phyloP scores from a whole-genome alignment of 64 coral and sea anemone genomes.

The Stichodactyla helianthus region DNA sequence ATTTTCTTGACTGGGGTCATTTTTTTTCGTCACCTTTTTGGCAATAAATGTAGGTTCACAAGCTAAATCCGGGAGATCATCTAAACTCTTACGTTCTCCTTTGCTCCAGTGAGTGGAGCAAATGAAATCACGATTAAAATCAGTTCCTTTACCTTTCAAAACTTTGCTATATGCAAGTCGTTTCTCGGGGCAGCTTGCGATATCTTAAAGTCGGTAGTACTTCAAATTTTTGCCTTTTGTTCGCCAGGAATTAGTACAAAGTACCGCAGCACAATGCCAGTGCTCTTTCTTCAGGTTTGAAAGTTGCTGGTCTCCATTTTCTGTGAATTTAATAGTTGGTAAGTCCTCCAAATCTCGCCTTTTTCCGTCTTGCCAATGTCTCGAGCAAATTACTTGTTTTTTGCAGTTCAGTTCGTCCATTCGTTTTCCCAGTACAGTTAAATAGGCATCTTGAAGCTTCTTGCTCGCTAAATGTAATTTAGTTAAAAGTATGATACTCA shows the following conservation, averaged over 20 bases:
- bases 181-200: slow-evolving; percentile 46
- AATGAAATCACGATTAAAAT: slow-evolving; percentile 39
- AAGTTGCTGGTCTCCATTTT: slow-evolving; percentile 20
- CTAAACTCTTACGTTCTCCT: slow-evolving; percentile 40
- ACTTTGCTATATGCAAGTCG: slow-evolving; percentile 50
- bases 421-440: slow-evolving; percentile 31
- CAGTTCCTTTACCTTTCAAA: slow-evolving; percentile 49
- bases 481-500: slow-evolving; percentile 35
- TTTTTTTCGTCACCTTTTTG: slow-evolving; percentile 42
- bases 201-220: slow-evolving; percentile 62
- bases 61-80: slow-evolving; percentile 57
- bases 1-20: slow-evolving; percentile 46
- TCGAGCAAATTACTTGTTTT: slow-evolving; percentile 66
- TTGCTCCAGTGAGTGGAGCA: slow-evolving; percentile 52
- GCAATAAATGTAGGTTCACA: slow-evolving; percentile 37
- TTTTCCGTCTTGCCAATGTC: slow-evolving; percentile 44
- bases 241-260: slow-evolving; percentile 63
- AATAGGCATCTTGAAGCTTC: slow-evolving; percentile 40
- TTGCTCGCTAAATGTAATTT: slow-evolving; percentile 37
- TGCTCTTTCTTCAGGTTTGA: slow-evolving; percentile 49
- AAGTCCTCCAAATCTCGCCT: slow-evolving; percentile 46
- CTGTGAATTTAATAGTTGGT: slow-evolving; percentile 58
- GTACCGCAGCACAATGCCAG: slow-evolving; percentile 65
- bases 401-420: slow-evolving; percentile 52
- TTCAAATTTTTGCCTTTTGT: slow-evolving; percentile 63